A percentile compares a stretch with the other conserved stretches of the same genome.
These are phyloP conservation scores for Prorops nasuta DNA, from an alignment of 1,140 invertebrate species.

Conservation along the genomic window DNA sequence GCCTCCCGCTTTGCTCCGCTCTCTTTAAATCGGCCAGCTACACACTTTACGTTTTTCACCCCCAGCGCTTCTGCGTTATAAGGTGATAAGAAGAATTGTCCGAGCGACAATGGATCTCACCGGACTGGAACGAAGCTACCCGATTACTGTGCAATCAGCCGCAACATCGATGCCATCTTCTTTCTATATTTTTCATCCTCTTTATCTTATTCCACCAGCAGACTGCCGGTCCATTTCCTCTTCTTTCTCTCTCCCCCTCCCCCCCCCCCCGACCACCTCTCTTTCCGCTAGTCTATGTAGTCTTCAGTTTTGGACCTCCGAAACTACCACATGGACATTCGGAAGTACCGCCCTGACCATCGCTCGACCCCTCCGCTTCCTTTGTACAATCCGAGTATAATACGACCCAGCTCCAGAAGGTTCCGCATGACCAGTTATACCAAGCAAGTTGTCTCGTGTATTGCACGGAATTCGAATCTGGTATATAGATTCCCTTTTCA, in stretches of 20 bases:
- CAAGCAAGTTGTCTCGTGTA: slow-evolving; percentile 29
- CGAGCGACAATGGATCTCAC: slow-evolving; percentile 3
- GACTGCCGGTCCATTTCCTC: not conserved
- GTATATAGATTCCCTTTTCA: slow-evolving; percentile 6
- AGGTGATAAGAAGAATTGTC: slow-evolving; percentile 24
- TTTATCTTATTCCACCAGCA: slow-evolving; percentile 10
- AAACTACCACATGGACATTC: slow-evolving; percentile 13
- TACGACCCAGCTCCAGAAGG: slow-evolving; percentile 9
- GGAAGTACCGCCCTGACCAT: slow-evolving; percentile 25
- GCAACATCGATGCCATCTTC: slow-evolving; percentile 21
- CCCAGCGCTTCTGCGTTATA: slow-evolving; percentile 2
- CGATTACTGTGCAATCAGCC: slow-evolving; percentile 34
- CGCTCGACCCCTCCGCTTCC: slow-evolving; percentile 20
- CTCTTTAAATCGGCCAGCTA: too few species aligned
- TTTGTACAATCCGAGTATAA: too few species aligned
- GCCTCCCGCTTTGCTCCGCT: too few species aligned
- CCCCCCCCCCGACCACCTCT: not conserved
- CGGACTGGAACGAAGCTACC: not conserved
- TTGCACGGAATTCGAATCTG: slow-evolving; percentile 26
- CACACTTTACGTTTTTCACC: too few species aligned
- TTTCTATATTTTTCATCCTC: slow-evolving; percentile 1
- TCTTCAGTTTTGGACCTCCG: slow-evolving; percentile 3
- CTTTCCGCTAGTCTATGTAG: slow-evolving; percentile 4
- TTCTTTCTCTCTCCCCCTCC: slow-evolving; percentile 7
- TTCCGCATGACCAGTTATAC: slow-evolving; percentile 26